phyloP scores from a whole-genome alignment of 1,140 invertebrate species.

The Akabosia matsudoensis region DNA sequence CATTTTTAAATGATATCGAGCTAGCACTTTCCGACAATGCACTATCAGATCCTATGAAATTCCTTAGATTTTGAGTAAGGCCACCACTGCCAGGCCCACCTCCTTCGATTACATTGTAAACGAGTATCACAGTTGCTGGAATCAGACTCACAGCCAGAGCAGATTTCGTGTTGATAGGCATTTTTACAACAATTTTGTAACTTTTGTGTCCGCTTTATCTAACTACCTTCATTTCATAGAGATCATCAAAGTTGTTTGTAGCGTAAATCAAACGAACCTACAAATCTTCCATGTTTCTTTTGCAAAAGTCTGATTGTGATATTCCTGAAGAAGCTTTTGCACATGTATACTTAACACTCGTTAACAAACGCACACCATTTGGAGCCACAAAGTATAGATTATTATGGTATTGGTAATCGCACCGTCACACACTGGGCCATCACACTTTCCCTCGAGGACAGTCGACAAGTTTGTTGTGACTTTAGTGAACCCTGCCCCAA shows the following conservation, averaged over 20 bases:
- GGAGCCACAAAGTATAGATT: too few relatives aligned
- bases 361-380: too few relatives aligned
- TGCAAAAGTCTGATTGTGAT: too few relatives aligned
- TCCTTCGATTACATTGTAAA: conserved; percentile 28
- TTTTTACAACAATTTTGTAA: conserved; percentile 9
- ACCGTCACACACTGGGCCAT: neutral
- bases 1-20: neutral
- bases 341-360: too few relatives aligned
- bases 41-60: neutral
- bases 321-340: too few relatives aligned
- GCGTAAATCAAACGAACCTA: too few relatives aligned
- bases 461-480: conserved; percentile 1
- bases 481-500: conserved; percentile 2
- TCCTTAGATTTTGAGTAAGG: neutral
- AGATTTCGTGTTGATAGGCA: conserved; percentile 29
- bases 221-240: neutral
- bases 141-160: conserved; percentile 26
- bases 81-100: neutral
- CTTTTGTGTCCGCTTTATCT: neutral
- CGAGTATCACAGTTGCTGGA: conserved; percentile 30
- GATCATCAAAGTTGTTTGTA: neutral
- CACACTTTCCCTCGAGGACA: conserved; percentile 1
- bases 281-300: too few relatives aligned
- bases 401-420: too few relatives aligned
- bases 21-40: neutral